Base-by-base conservation (phyloP, 2,888 invertebrate species). In the Polietes domitor region DNA sequence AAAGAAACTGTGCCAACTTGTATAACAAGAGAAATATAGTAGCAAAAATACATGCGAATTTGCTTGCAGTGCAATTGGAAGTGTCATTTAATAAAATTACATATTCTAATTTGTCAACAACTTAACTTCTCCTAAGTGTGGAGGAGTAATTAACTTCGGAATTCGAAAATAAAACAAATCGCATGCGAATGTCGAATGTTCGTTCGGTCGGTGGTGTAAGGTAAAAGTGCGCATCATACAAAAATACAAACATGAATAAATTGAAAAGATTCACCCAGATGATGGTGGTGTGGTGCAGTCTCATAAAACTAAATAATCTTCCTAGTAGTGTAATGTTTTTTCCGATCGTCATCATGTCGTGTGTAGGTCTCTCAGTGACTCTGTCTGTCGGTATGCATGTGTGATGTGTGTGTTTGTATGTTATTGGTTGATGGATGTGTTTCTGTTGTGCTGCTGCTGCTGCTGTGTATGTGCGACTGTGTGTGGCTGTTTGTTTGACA, bases 161-260 rank as follows among this genome's bases (percentile, higher is more conserved):
- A 53, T n/a, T 12, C 19, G 17, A 10, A 37, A 12, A 63, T 58
- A 15, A 63, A 50, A 41, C 53, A 50, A 71, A 21, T 58, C 73
- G 10, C 43, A 41, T 19, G 32, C 58, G 41, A 70, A 68, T 61
- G 73, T 41, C 77, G 80, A n/a, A n/a, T 83, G 76, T 72, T 70
- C 37, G 24, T 43, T 24, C n/a, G 50, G 19, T 61, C 61, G n/a
- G 9, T 10, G 41, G 41, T 41, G 41, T 70, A 68, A 78, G 81
- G 75, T 75, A 84, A 81, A 84, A 79, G 78, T 81, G 81, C 81
- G 81, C 81, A 81, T 76, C 55, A 37, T 37, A 17, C 37, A 24
- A 58, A 58, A 55, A 55, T 55, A 65, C 74, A 77, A 74, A 82
- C 12, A 32, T 50, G 41, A 77, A 74, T 71, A 80, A 74, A 41